Evolutionary conservation across 2,113 vertebrate genomes (phyloP).

Genomic region (Herpetotheres cachinnans): DNA sequence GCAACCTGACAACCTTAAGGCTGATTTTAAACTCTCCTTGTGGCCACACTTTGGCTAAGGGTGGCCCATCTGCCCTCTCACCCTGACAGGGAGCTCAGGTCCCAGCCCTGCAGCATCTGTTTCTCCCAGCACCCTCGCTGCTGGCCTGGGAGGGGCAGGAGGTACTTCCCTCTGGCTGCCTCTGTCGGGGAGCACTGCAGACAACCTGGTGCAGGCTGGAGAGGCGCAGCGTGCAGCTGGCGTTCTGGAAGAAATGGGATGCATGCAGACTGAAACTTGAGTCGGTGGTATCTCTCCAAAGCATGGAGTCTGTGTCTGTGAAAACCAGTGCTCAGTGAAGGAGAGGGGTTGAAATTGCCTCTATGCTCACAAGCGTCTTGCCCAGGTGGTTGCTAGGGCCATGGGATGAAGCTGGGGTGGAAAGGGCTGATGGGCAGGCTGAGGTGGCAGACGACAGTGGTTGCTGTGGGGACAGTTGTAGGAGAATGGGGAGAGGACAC

Average conservation of each 20-base stretch:
- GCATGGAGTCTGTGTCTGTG: neutral
- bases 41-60: neutral
- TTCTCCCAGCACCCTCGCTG: neutral
- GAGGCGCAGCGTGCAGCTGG: accelerated
- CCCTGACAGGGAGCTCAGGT: neutral
- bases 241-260: neutral
- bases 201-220: neutral
- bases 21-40: neutral
- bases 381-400: neutral
- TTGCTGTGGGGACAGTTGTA: neutral
- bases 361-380: neutral
- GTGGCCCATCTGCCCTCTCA: neutral
- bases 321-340: neutral
- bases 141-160: neutral
- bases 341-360: neutral
- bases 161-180: neutral
- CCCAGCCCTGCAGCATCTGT: neutral
- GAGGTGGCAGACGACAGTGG: neutral
- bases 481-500: neutral
- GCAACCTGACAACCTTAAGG: neutral
- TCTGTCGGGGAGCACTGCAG: neutral
- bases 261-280: neutral
- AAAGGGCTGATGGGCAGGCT: neutral
- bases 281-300: neutral
- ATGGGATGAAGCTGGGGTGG: neutral